Evolutionary conservation across 2,797 vertebrate genomes (phyloP), one percentile per base, ranked within the genome.

Genomic region (Phaenicophaeus curvirostris): DNA sequence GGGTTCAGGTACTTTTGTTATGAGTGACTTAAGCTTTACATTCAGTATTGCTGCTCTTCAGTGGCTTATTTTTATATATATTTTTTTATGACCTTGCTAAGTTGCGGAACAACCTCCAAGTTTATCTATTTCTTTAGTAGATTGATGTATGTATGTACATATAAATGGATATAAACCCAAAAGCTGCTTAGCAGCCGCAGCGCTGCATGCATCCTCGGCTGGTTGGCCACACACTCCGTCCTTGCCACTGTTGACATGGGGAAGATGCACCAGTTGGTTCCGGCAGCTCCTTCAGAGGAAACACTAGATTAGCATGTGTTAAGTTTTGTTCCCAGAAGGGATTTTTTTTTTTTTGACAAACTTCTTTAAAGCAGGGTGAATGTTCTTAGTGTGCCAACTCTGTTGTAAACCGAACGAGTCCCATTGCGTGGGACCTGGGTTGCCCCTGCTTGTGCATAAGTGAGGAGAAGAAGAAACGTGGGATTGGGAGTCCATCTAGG

Each of bases 401-500:
- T 13, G 14, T 6, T 21, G 24, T 17, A 8, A 28, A 5, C 31
- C 9, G 41, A 53, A 23, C 44, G 18, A 44, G 18, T 44, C 17
- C 44, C 44, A 7, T 17, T 44, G 44, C 16, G 44, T 44, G 27
- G 0, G 18, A 24, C 28, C 50, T 30, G 68, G 23, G 35, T 75
- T 8, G 35, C 5, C 20, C 51, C 55, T 28, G 54, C 23, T 37
- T 3, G 24, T 8, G 30, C 57, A 12, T 20, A 3, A 33, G 58
- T 5, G 20, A 69, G n/a, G 61, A 46, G 68, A 8, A 27, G 68
- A 8, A 27, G 25, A 30, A 33, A 16, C 2, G 1, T 0, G 0
- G 48, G 39, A 18, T 3, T 39, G 19, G 11, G 21, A 44, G 30
- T 25, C 51, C 1, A 0, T 8, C 48, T 55, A 0, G 1, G 30